Evolutionary conservation across 2,888 invertebrate species (phyloP).

Genomic region (Notodonta ziczac): DNA sequence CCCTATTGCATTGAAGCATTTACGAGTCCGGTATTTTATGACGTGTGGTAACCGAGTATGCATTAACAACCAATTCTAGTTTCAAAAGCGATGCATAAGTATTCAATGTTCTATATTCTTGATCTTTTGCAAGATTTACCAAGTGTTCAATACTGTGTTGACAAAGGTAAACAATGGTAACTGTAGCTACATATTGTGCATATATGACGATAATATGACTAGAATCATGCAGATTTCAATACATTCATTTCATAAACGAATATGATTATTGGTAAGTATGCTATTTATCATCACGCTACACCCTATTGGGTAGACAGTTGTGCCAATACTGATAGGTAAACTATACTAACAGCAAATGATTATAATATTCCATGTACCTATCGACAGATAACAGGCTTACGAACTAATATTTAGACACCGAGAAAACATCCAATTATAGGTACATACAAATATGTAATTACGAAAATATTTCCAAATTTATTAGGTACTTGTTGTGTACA

Average conservation of each 20-base stretch:
- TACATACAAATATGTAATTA: conserved; percentile 34
- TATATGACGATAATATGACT: too few relatives aligned
- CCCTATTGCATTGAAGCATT: neutral
- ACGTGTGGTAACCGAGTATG: too few relatives aligned
- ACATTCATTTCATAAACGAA: neutral
- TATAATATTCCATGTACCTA: conserved; percentile 31
- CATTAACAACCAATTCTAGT: too few relatives aligned
- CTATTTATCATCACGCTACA: neutral
- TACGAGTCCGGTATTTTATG: neutral
- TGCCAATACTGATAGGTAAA: conserved; percentile 26
- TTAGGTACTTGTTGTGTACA: conserved; percentile 32
- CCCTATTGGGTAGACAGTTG: conserved; percentile 6
- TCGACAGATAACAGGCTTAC: conserved; percentile 20
- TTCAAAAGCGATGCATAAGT: too few relatives aligned
- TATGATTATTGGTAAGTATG: neutral
- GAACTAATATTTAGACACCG: conserved; percentile 44
- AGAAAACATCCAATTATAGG: conserved; percentile 42
- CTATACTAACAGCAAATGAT: conserved; percentile 42
- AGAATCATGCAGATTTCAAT: neutral
- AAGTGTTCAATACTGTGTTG: too few relatives aligned
- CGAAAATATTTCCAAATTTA: conserved; percentile 57
- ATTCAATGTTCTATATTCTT: too few relatives aligned
- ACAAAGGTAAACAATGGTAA: too few relatives aligned
- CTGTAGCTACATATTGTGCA: too few relatives aligned
- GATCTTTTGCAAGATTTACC: too few relatives aligned